Evolutionary conservation across 2,888 invertebrate species (phyloP), one percentile per base, ranked within the genome.

Genomic region (Deilephila porcellus): DNA sequence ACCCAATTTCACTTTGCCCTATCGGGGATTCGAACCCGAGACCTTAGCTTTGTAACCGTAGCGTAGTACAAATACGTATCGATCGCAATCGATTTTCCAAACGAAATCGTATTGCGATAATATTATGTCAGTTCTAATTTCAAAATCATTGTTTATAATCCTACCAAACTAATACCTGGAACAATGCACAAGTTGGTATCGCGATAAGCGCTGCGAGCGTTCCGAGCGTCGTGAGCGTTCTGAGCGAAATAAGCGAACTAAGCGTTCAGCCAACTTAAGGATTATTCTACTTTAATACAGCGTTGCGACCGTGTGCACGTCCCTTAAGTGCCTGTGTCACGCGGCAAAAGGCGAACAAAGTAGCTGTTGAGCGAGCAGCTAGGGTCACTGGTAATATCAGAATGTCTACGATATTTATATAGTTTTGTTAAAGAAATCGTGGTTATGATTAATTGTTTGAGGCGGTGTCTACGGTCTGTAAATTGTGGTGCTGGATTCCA

Each of bases 251-350:
- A n/a, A 34, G 64, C 56, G 25, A 17, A 64, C 56, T 63, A 60
- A 64, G 73, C 70, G 60, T 70, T 73, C 73, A 78, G 79, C 56
- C 80, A 84, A 85, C 85, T 85, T 85, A 83, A 81, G 86, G 88
- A 88, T 89, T 88, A 88, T 86, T 83, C 88, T 84, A 85, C 83
- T 87, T 87, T 89, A 88, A 91, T 88, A 89, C 88, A 86, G 88
- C 86, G 80, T 78, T 81, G 86, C 83, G 88, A 81, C 86, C 84
- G 88, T 91, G 90, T 91, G 90, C 85, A 85, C 87, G 92, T 93
- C 93, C 93, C 93, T 92, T 91, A 94, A 94, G 94, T 94, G 93
- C 92, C 90, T 86, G 90, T 91, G 93, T 93, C 93, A 93, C 90
- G 89, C 90, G 88, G 90, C 93, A 92, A 93, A 93, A 93, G 93